phyloP scores from a whole-genome alignment of 2,113 vertebrate genomes.

The Agapornis roseicollis region DNA sequence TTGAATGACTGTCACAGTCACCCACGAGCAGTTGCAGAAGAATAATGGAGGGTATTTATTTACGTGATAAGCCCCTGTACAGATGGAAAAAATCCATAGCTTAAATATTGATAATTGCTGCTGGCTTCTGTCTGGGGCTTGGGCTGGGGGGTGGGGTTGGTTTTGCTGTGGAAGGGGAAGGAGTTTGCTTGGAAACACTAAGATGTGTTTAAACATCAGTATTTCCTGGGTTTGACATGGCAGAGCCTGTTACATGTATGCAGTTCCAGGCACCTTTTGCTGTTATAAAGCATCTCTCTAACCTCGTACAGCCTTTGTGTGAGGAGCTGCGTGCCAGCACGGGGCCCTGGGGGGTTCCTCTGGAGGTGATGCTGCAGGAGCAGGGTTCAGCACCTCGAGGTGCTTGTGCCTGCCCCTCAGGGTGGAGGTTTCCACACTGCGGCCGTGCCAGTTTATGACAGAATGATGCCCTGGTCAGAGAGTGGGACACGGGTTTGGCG shows the following conservation, averaged over 20 bases:
- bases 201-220: not conserved
- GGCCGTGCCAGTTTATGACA: fast-evolving
- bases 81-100: constrained; percentile 65
- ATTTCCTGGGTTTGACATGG: not conserved
- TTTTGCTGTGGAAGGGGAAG: not conserved
- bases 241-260: not conserved
- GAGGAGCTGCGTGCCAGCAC: not conserved
- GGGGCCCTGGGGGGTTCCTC: not conserved
- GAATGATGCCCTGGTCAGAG: not conserved
- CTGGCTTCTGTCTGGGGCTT: constrained; percentile 19
- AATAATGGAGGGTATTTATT: constrained; percentile 72
- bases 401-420: not conserved
- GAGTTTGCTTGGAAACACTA: not conserved
- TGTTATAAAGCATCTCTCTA: not conserved
- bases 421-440: not conserved
- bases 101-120: constrained; percentile 57
- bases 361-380: not conserved
- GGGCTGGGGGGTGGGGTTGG: not conserved
- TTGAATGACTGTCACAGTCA: constrained; percentile 74
- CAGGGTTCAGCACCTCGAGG: fast-evolving
- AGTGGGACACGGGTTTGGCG: not conserved
- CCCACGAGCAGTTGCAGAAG: constrained; percentile 65
- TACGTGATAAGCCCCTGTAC: constrained; percentile 57
- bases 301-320: not conserved
- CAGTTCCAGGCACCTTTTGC: not conserved